Percentiles rank a stretch among this genome's conserved stretches.
These are phyloP conservation scores for Gymnocypris eckloni DNA, from an alignment of 2,797 vertebrate genomes.

Conservation along the genomic window DNA sequence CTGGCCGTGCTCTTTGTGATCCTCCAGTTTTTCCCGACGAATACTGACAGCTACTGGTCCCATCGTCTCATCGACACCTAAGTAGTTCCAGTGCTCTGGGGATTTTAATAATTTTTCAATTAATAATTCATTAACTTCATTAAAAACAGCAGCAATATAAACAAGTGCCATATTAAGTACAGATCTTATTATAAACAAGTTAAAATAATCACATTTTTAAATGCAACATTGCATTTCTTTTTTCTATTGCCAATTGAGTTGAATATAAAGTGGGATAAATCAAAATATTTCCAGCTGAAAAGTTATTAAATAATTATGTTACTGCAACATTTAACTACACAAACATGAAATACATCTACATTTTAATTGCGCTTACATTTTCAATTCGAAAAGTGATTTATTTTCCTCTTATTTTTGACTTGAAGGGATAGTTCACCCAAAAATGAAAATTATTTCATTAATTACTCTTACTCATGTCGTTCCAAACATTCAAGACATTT, in stretches of 20 bases:
- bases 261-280: neutral
- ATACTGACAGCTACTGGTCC: conserved; percentile 97
- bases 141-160: neutral
- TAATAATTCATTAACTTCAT: neutral
- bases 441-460: no score
- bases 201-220: neutral
- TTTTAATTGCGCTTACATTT: neutral
- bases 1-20: conserved; percentile 94
- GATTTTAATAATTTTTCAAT: neutral
- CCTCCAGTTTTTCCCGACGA: conserved; percentile 94
- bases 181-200: neutral
- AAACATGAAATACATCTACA: neutral
- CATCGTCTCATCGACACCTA: conserved; percentile 95
- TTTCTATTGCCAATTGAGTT: neutral
- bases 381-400: neutral
- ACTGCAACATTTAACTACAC: no score
- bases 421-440: no score
- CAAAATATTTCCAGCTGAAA: neutral
- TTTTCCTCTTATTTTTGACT: neutral
- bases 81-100: conserved; percentile 98
- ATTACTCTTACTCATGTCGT: no score
- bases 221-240: neutral
- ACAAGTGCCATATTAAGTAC: neutral
- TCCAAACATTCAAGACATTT: no score
- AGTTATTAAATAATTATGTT: neutral